phyloP scores from a whole-genome alignment of 2,113 vertebrate genomes.

The Amblyopsis rosae region DNA sequence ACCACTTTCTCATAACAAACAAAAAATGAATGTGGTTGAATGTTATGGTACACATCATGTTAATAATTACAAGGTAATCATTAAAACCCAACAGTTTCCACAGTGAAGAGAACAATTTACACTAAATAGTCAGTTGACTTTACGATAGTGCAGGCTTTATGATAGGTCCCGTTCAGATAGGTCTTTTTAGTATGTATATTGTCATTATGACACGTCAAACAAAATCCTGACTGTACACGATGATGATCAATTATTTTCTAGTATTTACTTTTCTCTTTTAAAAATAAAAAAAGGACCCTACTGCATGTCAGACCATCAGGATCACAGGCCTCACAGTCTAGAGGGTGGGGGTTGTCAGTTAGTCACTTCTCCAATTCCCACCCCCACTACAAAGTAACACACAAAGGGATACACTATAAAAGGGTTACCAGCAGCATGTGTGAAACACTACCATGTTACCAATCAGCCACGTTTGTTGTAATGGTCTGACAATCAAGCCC shows the following conservation, averaged over 20 bases:
- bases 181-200: slow-evolving; percentile 23
- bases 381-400: slow-evolving; percentile 6
- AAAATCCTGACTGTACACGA: slow-evolving; percentile 38
- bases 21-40: slow-evolving; percentile 11
- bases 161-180: slow-evolving; percentile 29
- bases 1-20: slow-evolving; percentile 36
- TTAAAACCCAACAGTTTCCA: slow-evolving; percentile 9
- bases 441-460: slow-evolving; percentile 41
- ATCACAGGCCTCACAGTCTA: neutral
- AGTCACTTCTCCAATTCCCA: slow-evolving; percentile 17
- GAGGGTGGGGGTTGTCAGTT: slow-evolving; percentile 15
- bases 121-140: neutral
- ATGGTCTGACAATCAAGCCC: slow-evolving; percentile 29
- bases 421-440: slow-evolving; percentile 38
- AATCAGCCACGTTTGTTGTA: slow-evolving; percentile 39
- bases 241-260: slow-evolving; percentile 30
- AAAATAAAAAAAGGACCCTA: slow-evolving; percentile 26
- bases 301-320: slow-evolving; percentile 29
- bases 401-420: slow-evolving; percentile 38
- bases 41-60: slow-evolving; percentile 13
- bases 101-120: slow-evolving; percentile 13
- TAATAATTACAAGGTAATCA: slow-evolving; percentile 7
- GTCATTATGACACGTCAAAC: slow-evolving; percentile 17
- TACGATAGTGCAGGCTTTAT: slow-evolving; percentile 14
- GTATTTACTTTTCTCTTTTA: slow-evolving; percentile 50